Conservation (phyloP, 2,113 vertebrate species). For the Ciconia stormi region DNA sequence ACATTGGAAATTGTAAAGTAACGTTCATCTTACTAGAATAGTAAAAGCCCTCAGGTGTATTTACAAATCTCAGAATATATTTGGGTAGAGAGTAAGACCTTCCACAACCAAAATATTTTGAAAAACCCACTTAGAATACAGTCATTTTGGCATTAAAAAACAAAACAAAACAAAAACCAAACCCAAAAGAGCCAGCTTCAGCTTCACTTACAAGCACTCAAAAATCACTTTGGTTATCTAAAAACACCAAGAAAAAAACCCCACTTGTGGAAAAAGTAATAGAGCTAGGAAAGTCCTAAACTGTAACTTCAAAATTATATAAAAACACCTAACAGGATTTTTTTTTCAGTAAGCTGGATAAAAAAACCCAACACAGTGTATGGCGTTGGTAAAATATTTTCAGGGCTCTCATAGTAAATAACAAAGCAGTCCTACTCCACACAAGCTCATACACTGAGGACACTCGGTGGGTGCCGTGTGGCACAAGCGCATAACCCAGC, state of each 20-base stretch:
- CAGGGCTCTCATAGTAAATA: not conserved
- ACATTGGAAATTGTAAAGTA: not conserved
- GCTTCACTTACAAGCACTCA: not conserved
- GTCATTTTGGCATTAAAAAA: not conserved
- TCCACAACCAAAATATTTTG: not conserved
- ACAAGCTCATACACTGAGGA: not conserved
- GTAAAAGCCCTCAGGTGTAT: not conserved
- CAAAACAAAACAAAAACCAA: too few relatives aligned
- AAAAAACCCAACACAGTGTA: not conserved
- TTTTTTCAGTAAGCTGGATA: not conserved
- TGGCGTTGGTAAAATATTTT: not conserved
- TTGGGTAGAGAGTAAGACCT: not conserved
- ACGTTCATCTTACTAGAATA: not conserved
- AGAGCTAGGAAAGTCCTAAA: not conserved
- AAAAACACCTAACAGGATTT: not conserved
- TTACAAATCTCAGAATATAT: not conserved
- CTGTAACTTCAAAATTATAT: not conserved
- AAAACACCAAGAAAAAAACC: not conserved
- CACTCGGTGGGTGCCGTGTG: not conserved
- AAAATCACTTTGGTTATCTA: not conserved
- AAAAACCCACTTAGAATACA: not conserved
- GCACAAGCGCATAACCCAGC: not conserved
- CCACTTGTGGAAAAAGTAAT: not conserved
- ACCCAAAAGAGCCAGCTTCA: not conserved
- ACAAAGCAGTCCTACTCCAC: not conserved